Evolutionary conservation across 2,113 vertebrate species (phyloP).

Genomic region (Cisticola juncidis): DNA sequence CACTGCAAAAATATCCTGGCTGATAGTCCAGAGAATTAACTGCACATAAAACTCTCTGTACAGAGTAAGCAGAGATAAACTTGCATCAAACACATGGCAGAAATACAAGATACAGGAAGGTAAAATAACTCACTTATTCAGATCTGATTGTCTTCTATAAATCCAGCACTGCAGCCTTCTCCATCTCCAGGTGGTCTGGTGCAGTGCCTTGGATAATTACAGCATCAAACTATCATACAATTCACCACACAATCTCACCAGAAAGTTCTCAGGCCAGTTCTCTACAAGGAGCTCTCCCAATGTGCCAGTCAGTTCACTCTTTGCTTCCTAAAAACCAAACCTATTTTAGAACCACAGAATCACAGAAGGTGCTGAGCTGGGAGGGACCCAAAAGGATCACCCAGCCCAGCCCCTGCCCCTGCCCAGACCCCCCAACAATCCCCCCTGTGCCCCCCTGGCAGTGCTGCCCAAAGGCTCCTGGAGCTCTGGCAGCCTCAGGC

Average conservation of each 20-base stretch:
- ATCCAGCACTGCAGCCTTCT: neutral
- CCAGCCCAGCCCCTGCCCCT: fast-evolving
- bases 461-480: fast-evolving
- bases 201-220: neutral
- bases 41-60: neutral
- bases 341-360: neutral
- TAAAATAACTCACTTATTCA: neutral
- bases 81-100: neutral
- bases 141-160: neutral
- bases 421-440: neutral
- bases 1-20: neutral
- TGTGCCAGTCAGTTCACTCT: neutral
- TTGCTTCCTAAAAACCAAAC: neutral
- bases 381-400: fast-evolving
- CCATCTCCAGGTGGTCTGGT: neutral
- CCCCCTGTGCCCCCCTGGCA: neutral
- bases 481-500: neutral
- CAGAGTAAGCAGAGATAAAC: neutral
- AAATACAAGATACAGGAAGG: neutral
- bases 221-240: neutral
- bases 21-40: constrained; percentile 1
- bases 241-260: neutral
- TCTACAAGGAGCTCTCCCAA: neutral
- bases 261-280: neutral
- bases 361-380: neutral